Evolutionary conservation across 2,797 vertebrate species (phyloP).

Genomic region (Gallirallus australis): DNA sequence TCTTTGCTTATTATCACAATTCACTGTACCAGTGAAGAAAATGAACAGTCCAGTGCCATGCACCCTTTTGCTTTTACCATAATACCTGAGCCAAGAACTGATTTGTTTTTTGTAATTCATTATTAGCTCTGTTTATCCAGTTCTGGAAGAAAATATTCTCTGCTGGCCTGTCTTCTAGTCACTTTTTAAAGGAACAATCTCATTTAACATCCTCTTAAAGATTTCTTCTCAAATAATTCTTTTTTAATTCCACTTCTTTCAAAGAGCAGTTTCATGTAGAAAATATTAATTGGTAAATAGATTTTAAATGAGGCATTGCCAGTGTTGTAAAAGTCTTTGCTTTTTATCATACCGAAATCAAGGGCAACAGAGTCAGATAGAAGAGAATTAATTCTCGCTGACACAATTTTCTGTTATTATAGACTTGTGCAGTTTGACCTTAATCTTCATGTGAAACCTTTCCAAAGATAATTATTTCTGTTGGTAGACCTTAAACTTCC

Average conservation of each 20-base stretch:
- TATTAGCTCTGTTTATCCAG: not conserved
- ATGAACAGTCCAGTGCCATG: fast-evolving
- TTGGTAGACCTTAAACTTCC: not conserved
- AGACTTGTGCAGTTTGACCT: not conserved
- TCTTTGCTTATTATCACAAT: not conserved
- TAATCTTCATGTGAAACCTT: not conserved
- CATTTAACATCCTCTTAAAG: not conserved
- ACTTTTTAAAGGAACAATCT: not conserved
- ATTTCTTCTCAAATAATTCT: not conserved
- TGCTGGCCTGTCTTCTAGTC: not conserved
- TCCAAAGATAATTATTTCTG: not conserved
- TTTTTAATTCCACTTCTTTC: not conserved
- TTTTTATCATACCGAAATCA: not conserved
- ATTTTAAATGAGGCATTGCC: not conserved
- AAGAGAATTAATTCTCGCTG: not conserved
- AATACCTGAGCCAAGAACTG: not conserved
- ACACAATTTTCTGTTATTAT: not conserved
- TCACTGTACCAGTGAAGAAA: not conserved
- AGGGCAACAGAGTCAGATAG: not conserved
- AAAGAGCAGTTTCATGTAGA: not conserved
- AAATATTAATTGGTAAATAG: not conserved
- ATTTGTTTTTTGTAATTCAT: not conserved
- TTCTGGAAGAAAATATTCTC: not conserved
- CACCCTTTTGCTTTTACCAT: not conserved
- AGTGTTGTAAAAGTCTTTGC: not conserved